Conservation (phyloP, 1,140 invertebrate genomes). For the Drosophila auraria region DNA sequence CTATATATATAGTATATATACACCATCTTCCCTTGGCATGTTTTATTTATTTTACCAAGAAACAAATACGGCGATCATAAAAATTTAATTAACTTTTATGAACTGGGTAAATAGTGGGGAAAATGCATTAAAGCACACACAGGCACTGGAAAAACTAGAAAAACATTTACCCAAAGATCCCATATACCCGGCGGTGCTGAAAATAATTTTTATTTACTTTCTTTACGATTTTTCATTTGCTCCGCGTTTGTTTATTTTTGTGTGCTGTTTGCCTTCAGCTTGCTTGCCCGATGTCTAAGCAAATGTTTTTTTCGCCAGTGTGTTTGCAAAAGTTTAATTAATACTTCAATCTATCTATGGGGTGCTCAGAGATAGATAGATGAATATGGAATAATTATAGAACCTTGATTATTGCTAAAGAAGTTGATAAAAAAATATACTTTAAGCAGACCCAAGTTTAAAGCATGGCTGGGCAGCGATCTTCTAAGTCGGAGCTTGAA, state of each 20-base stretch:
- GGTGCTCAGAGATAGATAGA: background rate
- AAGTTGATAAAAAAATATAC: background rate
- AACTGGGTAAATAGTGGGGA: slow-evolving; percentile 70
- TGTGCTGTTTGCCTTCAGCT: slow-evolving; percentile 44
- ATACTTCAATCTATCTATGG: slow-evolving; percentile 47
- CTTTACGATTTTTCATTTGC: slow-evolving; percentile 63
- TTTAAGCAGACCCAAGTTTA: background rate
- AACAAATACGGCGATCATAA: slow-evolving; percentile 77
- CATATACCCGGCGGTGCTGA: slow-evolving; percentile 2
- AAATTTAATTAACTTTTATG: slow-evolving; percentile 84
- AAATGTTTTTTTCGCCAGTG: slow-evolving; percentile 61
- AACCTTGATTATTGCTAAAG: background rate
- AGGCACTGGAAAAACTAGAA: slow-evolving; percentile 31
- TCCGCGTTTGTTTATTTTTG: slow-evolving; percentile 43
- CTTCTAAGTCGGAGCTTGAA: background rate
- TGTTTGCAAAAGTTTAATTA: slow-evolving; percentile 70
- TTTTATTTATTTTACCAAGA: slow-evolving; percentile 75
- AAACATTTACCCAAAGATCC: slow-evolving; percentile 39
- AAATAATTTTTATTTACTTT: slow-evolving; percentile 41
- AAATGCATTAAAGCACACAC: slow-evolving; percentile 59
- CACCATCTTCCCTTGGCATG: slow-evolving; percentile 30
- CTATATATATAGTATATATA: slow-evolving; percentile 26
- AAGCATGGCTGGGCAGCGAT: background rate
- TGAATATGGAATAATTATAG: background rate
- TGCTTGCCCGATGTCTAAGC: slow-evolving; percentile 62